A percentile compares a stretch with the other conserved stretches of the same genome.
Evolutionary conservation across 2,888 invertebrate species (phyloP).

Genomic region (Leucozona laternaria): DNA sequence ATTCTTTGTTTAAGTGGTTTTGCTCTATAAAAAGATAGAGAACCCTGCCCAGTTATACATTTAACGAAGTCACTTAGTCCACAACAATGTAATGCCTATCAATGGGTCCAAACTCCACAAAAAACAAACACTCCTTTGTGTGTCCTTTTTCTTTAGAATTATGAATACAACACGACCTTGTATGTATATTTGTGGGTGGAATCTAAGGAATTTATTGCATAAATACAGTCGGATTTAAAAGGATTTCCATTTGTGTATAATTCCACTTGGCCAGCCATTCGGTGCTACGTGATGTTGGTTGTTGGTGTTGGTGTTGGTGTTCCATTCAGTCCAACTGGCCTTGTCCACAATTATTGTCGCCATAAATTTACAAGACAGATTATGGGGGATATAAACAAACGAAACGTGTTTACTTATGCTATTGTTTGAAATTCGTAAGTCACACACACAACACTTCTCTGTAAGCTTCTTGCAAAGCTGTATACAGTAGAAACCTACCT

Average conservation of each 20-base stretch:
- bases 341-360: constrained; percentile 67
- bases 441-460: constrained; percentile 46
- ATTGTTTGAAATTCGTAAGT: constrained; percentile 40
- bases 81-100: not conserved
- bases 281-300: not conserved
- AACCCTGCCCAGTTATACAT: constrained; percentile 7
- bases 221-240: constrained; percentile 54
- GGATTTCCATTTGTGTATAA: constrained; percentile 61
- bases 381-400: constrained; percentile 43
- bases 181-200: constrained; percentile 39
- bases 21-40: constrained; percentile 1
- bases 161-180: not conserved
- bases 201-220: constrained; percentile 60
- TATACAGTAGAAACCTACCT: not conserved
- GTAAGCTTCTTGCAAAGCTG: not conserved
- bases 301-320: not conserved
- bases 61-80: constrained; percentile 55
- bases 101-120: constrained; percentile 1
- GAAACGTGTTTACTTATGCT: constrained; percentile 45
- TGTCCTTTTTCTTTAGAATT: constrained; percentile 13
- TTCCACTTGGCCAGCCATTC: constrained; percentile 28
- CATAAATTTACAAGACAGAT: constrained; percentile 66
- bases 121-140: constrained; percentile 7
- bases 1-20: constrained; percentile 23
- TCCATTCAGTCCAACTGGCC: constrained; percentile 20